phyloP scores from a whole-genome alignment of 2,113 vertebrate species.

The Nesogale talazaci region DNA sequence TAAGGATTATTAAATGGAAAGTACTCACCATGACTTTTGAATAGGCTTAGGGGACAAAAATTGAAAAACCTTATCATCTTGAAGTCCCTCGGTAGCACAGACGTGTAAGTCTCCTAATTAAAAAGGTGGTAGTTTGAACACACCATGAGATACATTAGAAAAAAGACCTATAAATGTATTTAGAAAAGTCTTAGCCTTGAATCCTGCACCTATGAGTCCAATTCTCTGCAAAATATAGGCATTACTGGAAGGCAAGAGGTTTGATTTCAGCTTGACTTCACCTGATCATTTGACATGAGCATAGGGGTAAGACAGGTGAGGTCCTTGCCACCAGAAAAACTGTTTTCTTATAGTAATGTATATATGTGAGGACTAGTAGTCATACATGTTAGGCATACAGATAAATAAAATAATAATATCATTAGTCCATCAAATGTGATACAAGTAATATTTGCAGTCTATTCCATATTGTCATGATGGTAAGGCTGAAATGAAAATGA shows the following conservation, averaged over 20 bases:
- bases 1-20: background rate
- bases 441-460: background rate
- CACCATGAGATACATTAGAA: background rate
- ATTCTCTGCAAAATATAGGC: background rate
- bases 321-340: background rate
- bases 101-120: background rate
- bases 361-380: background rate
- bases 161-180: background rate
- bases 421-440: background rate
- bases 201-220: background rate
- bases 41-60: background rate
- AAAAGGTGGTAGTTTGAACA: background rate
- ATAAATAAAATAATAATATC: background rate
- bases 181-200: background rate
- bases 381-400: background rate
- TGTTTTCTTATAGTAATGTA: background rate
- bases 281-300: background rate
- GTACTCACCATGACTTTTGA: background rate
- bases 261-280: background rate
- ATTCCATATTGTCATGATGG: background rate
- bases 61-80: background rate
- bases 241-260: background rate
- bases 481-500: background rate
- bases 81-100: background rate
- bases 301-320: background rate